Conservation (phyloP, 2,113 vertebrate species). For the Uropsilus gracilis region DNA sequence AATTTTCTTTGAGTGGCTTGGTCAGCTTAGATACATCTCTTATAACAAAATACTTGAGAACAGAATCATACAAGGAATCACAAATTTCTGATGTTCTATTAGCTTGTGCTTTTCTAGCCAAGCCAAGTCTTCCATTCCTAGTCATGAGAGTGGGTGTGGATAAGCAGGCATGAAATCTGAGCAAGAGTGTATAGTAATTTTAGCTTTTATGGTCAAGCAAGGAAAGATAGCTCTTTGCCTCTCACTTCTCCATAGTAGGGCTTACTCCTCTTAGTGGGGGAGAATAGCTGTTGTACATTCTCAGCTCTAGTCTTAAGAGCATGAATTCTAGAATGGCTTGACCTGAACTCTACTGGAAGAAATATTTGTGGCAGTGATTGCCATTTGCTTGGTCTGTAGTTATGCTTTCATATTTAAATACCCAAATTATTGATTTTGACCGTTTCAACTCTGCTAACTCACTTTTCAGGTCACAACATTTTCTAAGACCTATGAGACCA, state of each 20-base stretch:
- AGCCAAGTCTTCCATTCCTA: background rate
- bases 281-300: background rate
- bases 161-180: background rate
- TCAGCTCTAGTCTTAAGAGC: background rate
- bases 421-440: constrained; percentile 50
- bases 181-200: background rate
- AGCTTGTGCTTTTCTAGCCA: background rate
- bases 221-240: background rate
- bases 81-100: background rate
- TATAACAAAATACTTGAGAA: background rate
- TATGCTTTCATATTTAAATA: background rate
- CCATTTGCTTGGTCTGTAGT: constrained; percentile 43
- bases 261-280: background rate
- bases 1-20: background rate
- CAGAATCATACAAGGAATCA: background rate
- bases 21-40: constrained; percentile 29
- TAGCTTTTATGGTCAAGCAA: background rate
- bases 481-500: constrained; percentile 6
- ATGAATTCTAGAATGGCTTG: background rate
- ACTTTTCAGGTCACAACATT: constrained; percentile 56
- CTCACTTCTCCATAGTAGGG: background rate
- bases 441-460: background rate
- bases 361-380: constrained; percentile 27
- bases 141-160: background rate
- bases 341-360: background rate